Conservation (phyloP, 1,140 invertebrate genomes). For the Pectinophora gossypiella region DNA sequence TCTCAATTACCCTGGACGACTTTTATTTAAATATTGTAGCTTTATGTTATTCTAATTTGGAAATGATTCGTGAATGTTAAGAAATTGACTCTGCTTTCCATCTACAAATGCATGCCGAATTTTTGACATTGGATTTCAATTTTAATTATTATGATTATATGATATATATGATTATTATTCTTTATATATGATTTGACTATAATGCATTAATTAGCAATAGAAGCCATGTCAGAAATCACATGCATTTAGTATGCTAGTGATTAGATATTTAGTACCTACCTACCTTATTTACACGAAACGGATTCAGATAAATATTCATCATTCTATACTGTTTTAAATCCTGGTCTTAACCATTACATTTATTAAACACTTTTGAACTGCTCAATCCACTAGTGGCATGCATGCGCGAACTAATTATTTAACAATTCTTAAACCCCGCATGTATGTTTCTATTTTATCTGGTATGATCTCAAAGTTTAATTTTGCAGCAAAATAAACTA, state of each 20-base stretch:
- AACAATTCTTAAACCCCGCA: too few species aligned
- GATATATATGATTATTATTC: background rate
- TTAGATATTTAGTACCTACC: too few species aligned
- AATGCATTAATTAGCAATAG: background rate
- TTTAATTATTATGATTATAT: constrained; percentile 2
- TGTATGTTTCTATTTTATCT: too few species aligned
- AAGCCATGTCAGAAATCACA: background rate
- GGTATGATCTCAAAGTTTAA: too few species aligned
- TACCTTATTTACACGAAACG: too few species aligned
- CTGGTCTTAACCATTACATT: too few species aligned
- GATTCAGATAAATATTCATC: too few species aligned
- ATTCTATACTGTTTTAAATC: background rate
- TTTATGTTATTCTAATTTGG: constrained; percentile 38
- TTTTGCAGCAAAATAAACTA: too few species aligned
- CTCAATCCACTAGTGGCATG: constrained; percentile 31
- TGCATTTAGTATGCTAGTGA: background rate
- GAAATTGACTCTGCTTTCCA: constrained; percentile 38
- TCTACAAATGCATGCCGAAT: constrained; percentile 40
- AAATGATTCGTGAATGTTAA: constrained; percentile 24
- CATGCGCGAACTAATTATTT: too few species aligned
- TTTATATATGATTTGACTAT: too few species aligned
- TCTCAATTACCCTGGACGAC: constrained; percentile 21
- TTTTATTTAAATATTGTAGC: constrained; percentile 32
- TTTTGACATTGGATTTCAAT: constrained; percentile 18
- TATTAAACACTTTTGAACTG: too few species aligned